Evolutionary conservation across 2,888 invertebrate species (phyloP), one percentile per base, ranked within the genome.

Genomic region (Fragum whitleyi): DNA sequence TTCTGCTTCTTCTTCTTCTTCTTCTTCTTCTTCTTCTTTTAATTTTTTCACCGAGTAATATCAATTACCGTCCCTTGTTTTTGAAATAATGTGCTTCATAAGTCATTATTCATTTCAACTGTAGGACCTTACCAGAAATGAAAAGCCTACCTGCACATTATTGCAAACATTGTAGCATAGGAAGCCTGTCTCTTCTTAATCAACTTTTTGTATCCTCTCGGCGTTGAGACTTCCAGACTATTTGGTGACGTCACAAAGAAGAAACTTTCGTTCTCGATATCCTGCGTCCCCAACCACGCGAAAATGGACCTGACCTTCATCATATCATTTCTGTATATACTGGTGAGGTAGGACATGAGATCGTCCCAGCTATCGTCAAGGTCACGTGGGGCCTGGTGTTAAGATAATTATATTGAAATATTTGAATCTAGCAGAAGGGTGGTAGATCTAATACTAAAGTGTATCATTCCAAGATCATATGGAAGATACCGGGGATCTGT

Each of bases 121-220:
- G n/a, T n/a, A n/a, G n/a, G n/a, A n/a, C n/a, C n/a, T n/a, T n/a
- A n/a, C n/a, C n/a, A n/a, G n/a, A n/a, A n/a, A n/a, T n/a, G n/a
- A n/a, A n/a, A n/a, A n/a, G 9, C 32, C 32, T 36, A 87, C 86
- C 86, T 83, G 79, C 87, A 87, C 19, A 87, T 61, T 0, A 85
- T 59, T 7, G 85, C 82, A 55, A 87, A 85, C 55, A 87, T 76
- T 1, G 84, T 79, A 9, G 87, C 78, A 62, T 87, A 87, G 51
- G 83, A 83, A 2, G 80, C 85, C 23, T 81, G 74, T 55, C 83
- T 51, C 19, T 78, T 55, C 47, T 85, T 77, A 9, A 87, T 87
- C 23, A 83, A 61, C 39, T 79, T 85, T 73, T 85, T 87, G 62
- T 81, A 87, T 16, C 85, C 85, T 19, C 82, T 21, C 6, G 87